Conservation (phyloP, 2,797 vertebrate genomes). For the Poecile montanus region DNA sequence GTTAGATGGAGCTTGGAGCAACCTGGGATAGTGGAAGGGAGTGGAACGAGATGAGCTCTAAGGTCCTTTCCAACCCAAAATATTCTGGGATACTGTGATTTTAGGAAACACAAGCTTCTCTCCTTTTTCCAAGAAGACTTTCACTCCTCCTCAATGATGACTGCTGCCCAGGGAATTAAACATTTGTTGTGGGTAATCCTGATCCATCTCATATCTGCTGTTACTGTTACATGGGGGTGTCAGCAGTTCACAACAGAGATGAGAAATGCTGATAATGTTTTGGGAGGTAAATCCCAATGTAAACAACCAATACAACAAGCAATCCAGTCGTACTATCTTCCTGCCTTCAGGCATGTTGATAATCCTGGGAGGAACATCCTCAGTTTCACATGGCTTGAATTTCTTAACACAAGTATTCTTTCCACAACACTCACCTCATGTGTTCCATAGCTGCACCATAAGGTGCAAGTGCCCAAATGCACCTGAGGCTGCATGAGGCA, state of each 20-base stretch:
- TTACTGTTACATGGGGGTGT: background rate
- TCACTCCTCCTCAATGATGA: background rate
- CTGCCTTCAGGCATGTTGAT: background rate
- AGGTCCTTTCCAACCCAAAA: background rate
- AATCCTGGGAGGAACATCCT: background rate
- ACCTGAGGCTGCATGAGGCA: background rate
- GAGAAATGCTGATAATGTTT: background rate
- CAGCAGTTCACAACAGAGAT: background rate
- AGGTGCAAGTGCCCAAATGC: background rate
- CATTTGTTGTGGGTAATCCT: background rate
- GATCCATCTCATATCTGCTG: rapidly evolving
- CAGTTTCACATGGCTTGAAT: background rate
- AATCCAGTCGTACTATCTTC: background rate
- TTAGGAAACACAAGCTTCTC: background rate
- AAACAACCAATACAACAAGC: background rate
- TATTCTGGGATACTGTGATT: background rate
- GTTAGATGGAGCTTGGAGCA: rapidly evolving
- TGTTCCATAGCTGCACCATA: background rate
- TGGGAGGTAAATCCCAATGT: background rate
- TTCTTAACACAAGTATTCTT: background rate
- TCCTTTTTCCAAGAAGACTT: background rate
- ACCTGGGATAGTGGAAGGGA: background rate
- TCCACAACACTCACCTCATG: background rate
- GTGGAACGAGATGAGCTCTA: background rate
- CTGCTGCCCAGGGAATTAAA: background rate